phyloP scores from a whole-genome alignment of 2,888 invertebrate species.

The Callimorpha dominula region DNA sequence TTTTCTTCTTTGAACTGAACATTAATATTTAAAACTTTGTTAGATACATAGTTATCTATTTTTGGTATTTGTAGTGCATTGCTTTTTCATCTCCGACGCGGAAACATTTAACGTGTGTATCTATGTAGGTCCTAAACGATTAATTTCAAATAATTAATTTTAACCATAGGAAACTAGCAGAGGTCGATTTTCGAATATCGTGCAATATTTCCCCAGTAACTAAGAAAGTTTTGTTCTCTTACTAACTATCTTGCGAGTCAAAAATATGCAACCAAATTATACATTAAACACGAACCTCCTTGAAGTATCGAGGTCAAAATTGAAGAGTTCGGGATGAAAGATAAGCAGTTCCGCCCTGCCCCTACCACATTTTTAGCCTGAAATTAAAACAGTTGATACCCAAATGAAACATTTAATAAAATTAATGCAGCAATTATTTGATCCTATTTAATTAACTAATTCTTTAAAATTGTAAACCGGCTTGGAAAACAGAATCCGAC shows the following conservation, averaged over 20 bases:
- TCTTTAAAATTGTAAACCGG: no score
- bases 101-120: no score
- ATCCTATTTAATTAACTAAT: no score
- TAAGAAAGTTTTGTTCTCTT: neutral
- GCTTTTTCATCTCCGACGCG: no score
- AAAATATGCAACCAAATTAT: neutral
- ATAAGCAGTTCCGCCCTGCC: slow-evolving; percentile 43
- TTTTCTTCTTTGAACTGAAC: no score
- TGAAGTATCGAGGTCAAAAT: slow-evolving; percentile 89
- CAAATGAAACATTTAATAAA: neutral
- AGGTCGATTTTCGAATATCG: neutral
- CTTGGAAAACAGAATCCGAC: neutral
- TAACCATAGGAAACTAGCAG: neutral
- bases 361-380: slow-evolving; percentile 1
- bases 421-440: no score
- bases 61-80: no score
- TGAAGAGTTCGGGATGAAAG: slow-evolving; percentile 89
- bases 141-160: no score
- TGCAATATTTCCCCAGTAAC: neutral
- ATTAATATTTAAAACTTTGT: no score
- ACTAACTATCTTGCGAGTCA: neutral
- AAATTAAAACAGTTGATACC: slow-evolving; percentile 5
- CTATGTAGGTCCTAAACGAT: no score
- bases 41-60: no score
- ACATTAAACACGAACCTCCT: slow-evolving; percentile 83